Percentiles rank a stretch among this genome's conserved stretches.
Conservation (phyloP, 1,140 invertebrate genomes). For the Drosophila rufa region DNA sequence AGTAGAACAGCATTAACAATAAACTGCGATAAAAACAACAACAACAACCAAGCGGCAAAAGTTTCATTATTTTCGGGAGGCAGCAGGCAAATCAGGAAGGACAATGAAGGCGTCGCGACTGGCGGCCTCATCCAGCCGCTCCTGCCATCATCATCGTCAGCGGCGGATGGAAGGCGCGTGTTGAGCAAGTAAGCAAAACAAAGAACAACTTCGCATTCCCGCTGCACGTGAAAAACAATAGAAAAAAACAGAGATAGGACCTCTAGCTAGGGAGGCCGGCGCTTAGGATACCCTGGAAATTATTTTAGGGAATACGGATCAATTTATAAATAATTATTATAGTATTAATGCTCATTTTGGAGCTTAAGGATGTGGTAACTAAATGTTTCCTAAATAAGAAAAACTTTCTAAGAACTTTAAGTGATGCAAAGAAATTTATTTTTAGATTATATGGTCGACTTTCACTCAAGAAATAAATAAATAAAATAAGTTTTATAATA, state of each 20-base stretch:
- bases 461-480: too few relatives aligned
- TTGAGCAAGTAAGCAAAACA: slow-evolving; percentile 81
- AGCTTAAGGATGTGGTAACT: neutral
- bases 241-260: slow-evolving; percentile 1
- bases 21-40: slow-evolving; percentile 73
- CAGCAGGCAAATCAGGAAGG: slow-evolving; percentile 75
- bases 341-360: neutral
- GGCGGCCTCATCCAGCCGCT: slow-evolving; percentile 51
- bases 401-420: too few relatives aligned
- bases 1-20: slow-evolving; percentile 50
- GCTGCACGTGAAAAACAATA: slow-evolving; percentile 37
- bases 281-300: neutral
- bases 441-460: too few relatives aligned
- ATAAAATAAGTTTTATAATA: too few relatives aligned
- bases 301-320: too few relatives aligned
- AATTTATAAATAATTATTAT: too few relatives aligned
- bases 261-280: neutral
- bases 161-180: slow-evolving; percentile 52
- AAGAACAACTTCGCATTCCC: slow-evolving; percentile 69
- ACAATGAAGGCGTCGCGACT: slow-evolving; percentile 60
- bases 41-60: slow-evolving; percentile 48
- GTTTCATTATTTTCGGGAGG: slow-evolving; percentile 46
- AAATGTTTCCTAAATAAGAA: neutral
- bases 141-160: slow-evolving; percentile 12
- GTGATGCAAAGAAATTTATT: too few relatives aligned